Base-by-base conservation (phyloP, 2,113 vertebrate genomes). In the Ochotona curzoniae region DNA sequence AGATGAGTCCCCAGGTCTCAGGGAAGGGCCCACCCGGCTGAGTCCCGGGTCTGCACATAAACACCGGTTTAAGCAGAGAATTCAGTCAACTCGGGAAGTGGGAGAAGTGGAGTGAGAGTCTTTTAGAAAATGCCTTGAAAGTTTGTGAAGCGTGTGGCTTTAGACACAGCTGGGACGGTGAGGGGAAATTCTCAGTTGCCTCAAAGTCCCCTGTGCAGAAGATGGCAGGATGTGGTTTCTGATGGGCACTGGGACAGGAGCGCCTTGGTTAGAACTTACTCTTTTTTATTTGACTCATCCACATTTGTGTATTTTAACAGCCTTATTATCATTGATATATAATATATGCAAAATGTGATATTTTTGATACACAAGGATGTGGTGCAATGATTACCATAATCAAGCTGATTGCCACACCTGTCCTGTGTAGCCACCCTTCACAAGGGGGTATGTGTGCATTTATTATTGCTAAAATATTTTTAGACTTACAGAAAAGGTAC, bases 161-260 rank as follows among this genome's bases (percentile, higher is more conserved):
- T 51, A 84, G 38, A 71, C 61, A 70, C 78, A 25, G 93, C 1
- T 20, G 90, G 17, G n/a, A 21, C 76, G 66, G 17, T 38, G 51
- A 70, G 67, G 89, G 67, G 64, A 92, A 66, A 78, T 92, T 78
- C 67, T 87, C 51, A 87, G 89, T 54, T 51, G 83, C 32, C 61
- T 49, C 80, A 5, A 17, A 28, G 20, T 90, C 78, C 23, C 3
- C 57, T 44, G 79, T 75, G 18, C 84, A 87, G 18, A 61, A 78
- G 21, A 0, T 0, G 32, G 70, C 90, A 69, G 84, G 57, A 63
- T 87, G 74, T 93, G 76, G 54, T 70, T 81, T 87, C 73, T 57
- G 60, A 84, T 44, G 83, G 94, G 54, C 35, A 71, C 38, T 14
- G n/a, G n/a, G 60, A 92, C 96, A 94, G 88, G 49, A 87, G 66